Conservation (phyloP, 2,113 vertebrate genomes). For the Candoia aspera region DNA sequence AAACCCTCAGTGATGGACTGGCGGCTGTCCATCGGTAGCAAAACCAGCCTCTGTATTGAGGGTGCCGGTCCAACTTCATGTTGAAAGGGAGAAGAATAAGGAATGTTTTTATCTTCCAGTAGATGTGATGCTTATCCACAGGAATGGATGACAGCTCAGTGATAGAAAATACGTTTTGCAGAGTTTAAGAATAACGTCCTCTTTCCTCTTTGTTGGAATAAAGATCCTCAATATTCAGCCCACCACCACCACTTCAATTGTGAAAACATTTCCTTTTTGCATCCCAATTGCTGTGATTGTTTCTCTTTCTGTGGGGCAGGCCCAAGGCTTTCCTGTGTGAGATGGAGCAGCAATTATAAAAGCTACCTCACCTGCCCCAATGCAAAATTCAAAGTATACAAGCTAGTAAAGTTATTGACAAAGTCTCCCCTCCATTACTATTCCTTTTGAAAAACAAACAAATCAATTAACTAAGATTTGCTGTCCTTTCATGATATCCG, state of each 20-base stretch:
- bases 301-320: background rate
- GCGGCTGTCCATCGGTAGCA: background rate
- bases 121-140: background rate
- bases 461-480: background rate
- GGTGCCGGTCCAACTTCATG: conserved; percentile 10
- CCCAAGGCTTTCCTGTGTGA: background rate
- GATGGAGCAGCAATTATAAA: background rate
- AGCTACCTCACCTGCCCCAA: background rate
- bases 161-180: background rate
- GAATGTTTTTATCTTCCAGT: background rate
- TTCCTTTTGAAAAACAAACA: background rate
- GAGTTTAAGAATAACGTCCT: no score
- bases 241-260: background rate
- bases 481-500: background rate
- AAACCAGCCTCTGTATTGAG: rapidly evolving
- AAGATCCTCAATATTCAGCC: background rate
- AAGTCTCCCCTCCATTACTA: background rate
- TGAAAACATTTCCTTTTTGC: background rate
- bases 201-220: background rate
- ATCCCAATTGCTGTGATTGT: background rate
- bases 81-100: background rate
- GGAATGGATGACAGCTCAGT: background rate
- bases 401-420: background rate
- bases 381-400: background rate
- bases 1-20: background rate